Conservation (phyloP, 2,888 invertebrate genomes). For the Nomada hirtipes region DNA sequence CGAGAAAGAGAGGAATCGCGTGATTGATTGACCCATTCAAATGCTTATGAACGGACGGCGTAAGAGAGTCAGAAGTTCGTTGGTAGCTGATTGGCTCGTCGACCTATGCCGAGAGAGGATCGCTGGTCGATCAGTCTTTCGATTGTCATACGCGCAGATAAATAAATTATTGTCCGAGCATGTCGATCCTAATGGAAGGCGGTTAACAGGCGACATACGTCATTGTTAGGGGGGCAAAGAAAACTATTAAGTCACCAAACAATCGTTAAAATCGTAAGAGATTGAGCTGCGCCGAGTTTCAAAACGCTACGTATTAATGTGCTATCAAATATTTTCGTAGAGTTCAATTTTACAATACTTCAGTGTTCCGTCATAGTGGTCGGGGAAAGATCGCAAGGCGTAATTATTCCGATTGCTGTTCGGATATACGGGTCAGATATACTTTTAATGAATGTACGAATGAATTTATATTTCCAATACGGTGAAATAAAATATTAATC, state of each 20-base stretch:
- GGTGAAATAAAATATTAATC: too few species aligned
- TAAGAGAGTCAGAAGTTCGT: constrained; percentile 72
- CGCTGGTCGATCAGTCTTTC: constrained; percentile 80
- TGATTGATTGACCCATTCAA: constrained; percentile 84
- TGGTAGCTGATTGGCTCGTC: constrained; percentile 72
- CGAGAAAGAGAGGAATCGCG: constrained; percentile 60
- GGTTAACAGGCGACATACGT: constrained; percentile 60
- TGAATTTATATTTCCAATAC: too few species aligned
- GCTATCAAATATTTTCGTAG: too few species aligned
- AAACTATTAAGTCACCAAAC: constrained; percentile 57
- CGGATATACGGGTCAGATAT: too few species aligned
- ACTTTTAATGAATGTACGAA: too few species aligned
- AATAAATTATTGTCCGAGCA: constrained; percentile 78
- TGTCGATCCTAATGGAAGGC: constrained; percentile 68
- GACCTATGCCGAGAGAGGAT: constrained; percentile 54
- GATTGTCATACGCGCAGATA: constrained; percentile 79
- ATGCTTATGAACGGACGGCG: constrained; percentile 80
- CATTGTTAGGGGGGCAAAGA: constrained; percentile 44
- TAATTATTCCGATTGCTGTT: too few species aligned
- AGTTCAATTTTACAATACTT: too few species aligned
- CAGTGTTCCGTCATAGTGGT: too few species aligned
- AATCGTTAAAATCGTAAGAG: constrained; percentile 52
- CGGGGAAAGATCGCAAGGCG: too few species aligned
- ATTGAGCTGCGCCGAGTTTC: background rate
- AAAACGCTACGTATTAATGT: background rate